These are phyloP conservation scores for Rhyzopertha dominica DNA, from an alignment of 1,140 invertebrate species.

Conservation along the genomic window DNA sequence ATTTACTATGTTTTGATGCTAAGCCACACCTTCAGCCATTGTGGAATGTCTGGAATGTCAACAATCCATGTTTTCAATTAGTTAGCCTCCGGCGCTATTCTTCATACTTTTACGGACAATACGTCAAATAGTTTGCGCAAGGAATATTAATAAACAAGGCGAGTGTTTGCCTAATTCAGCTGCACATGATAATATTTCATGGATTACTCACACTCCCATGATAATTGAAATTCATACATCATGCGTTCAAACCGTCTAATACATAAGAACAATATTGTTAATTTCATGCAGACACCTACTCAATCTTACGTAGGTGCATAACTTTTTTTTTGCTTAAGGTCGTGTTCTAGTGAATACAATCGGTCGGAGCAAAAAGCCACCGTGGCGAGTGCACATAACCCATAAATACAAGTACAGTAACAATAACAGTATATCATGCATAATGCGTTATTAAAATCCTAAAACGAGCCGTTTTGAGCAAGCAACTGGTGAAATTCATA, in stretches of 20 bases:
- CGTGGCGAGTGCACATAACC: slow-evolving; percentile 23
- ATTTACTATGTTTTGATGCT: slow-evolving; percentile 10
- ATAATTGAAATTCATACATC: background rate
- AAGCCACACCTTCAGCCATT: slow-evolving; percentile 32
- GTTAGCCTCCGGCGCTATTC: slow-evolving; percentile 11
- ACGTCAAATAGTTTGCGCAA: slow-evolving; percentile 20
- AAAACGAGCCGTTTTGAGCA: background rate
- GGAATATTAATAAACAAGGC: slow-evolving; percentile 17
- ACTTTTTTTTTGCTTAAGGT: slow-evolving; percentile 6
- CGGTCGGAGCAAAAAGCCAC: slow-evolving; percentile 14
- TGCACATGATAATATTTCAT: slow-evolving; percentile 10
- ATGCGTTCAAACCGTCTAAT: background rate
- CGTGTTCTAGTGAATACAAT: background rate
- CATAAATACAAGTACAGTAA: slow-evolving; percentile 22
- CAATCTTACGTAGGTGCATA: slow-evolving; percentile 5
- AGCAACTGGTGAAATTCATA: no score
- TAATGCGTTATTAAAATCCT: background rate
- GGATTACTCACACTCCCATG: slow-evolving; percentile 3
- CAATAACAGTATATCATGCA: slow-evolving; percentile 20
- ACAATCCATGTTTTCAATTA: slow-evolving; percentile 22
- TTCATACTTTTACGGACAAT: slow-evolving; percentile 19
- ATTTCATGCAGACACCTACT: background rate
- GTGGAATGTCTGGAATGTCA: slow-evolving; percentile 35
- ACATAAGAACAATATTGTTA: slow-evolving; percentile 11
- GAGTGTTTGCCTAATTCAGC: slow-evolving; percentile 13